Conservation (phyloP, 2,797 vertebrate species). For the Naso thynnoides region DNA sequence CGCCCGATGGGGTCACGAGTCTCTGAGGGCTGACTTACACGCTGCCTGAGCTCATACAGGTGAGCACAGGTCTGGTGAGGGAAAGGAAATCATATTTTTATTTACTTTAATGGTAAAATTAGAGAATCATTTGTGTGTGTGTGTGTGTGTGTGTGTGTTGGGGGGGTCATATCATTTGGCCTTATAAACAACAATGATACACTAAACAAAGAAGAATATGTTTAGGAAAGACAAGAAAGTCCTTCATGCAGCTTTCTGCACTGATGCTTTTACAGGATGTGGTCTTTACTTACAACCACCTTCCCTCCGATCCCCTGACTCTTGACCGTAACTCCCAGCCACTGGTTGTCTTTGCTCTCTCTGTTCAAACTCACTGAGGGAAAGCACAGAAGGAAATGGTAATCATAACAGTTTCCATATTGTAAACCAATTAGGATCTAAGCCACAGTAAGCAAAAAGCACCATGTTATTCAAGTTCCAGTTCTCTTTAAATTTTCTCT, state of each 20-base stretch:
- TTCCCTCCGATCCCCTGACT: constrained; percentile 96
- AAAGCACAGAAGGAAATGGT: constrained; percentile 48
- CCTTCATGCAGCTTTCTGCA: not conserved
- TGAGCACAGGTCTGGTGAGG: constrained; percentile 91
- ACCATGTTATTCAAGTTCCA: not conserved
- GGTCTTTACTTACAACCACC: constrained; percentile 88
- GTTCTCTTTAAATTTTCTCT: not conserved
- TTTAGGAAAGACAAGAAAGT: no score
- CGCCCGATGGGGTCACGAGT: constrained; percentile 94
- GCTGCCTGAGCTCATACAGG: constrained; percentile 91
- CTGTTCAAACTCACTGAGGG: constrained; percentile 83
- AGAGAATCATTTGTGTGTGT: no score
- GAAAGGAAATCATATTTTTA: not conserved
- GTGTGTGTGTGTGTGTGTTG: no score
- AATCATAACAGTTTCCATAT: constrained; percentile 16
- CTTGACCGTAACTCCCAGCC: constrained; percentile 94
- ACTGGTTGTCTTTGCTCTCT: constrained; percentile 97
- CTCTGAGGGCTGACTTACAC: constrained; percentile 90
- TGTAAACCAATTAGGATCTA: constrained; percentile 39
- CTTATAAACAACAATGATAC: not conserved
- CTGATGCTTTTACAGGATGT: constrained; percentile 16
- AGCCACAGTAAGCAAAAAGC: constrained; percentile 1
- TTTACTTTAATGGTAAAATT: no score
- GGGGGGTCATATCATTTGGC: no score
- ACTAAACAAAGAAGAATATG: no score